A percentile compares a stretch with the other conserved stretches of the same genome.
phyloP scores from a whole-genome alignment of 2,113 vertebrate species.

The Oxyruncus cristatus region DNA sequence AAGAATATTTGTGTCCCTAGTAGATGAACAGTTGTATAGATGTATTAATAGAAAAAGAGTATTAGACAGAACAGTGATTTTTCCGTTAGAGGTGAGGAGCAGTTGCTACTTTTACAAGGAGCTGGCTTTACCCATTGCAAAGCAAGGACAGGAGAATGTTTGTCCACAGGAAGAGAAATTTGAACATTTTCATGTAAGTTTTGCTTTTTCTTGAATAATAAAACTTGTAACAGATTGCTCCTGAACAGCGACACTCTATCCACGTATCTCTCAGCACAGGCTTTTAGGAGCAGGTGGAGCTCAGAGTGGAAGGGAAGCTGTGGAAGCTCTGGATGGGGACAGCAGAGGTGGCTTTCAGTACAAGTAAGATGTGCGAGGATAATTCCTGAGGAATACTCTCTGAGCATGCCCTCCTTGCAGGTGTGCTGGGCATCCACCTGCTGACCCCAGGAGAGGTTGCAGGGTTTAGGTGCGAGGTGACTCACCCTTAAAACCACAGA shows the following conservation, averaged over 20 bases:
- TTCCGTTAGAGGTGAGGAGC: background rate
- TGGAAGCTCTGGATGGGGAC: background rate
- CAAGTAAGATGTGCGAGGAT: background rate
- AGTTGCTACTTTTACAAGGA: background rate
- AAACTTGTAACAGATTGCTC: background rate
- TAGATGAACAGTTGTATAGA: background rate
- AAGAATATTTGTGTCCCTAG: background rate
- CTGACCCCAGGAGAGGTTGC: background rate
- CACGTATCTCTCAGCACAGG: background rate
- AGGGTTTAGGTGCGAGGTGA: background rate
- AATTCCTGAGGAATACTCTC: background rate
- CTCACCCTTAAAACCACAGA: background rate
- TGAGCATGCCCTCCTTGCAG: background rate
- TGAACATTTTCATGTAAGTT: background rate
- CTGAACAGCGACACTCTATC: fast-evolving
- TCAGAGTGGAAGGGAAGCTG: background rate
- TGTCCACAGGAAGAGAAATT: background rate
- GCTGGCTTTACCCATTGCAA: background rate
- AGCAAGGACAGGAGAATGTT: background rate
- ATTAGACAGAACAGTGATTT: background rate
- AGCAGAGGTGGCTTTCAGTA: background rate
- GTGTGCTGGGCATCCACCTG: background rate
- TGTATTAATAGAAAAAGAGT: background rate
- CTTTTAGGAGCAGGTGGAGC: background rate
- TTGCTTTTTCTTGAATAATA: background rate